Base-by-base conservation (phyloP, 2,797 vertebrate genomes). In the Sus cebifrons region DNA sequence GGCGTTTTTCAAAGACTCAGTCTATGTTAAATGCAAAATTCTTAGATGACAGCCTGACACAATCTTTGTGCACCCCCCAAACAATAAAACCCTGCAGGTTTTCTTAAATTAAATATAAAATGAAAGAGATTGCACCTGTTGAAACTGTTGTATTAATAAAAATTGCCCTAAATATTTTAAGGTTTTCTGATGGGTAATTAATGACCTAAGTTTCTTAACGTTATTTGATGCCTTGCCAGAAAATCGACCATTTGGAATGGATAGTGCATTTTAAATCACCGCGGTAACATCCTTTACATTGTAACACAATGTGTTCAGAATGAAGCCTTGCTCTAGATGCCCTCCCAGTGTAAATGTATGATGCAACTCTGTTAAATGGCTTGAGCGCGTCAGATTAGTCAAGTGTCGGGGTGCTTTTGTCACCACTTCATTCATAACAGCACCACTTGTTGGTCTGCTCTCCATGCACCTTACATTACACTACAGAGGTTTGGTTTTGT, bases 211-310 rank as follows among this genome's bases (percentile, higher is more conserved):
- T 93, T 68, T 94, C 68, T 97, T 82, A n/a, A 36, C 90, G 14
- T 14, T 94, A 10, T 70, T 70, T 58, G 91, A n/a, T 86, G 78
- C 17, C 92, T 94, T 85, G 44, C 58, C 29, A 94, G 54, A 92
- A 94, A 94, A 75, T 97, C 97, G 95, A 65, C 86, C 89, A 93
- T 68, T 90, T 86, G 15, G 81, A 96, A 97, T 96, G 18, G 97
- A 96, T 94, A 96, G 95, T 89, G 29, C n/a, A 97, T 98, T 97
- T 97, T 79, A 85, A 96, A 54, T 70, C 29, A 78, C 15, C 21
- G 86, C 11, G 73, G 95, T 91, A 40, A n/a, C 86, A 78, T 40
- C 49, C 5, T 96, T 93, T 75, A 52, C 87, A 52, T 3, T 81
- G 0, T 67, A 40, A 56, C 23, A 0, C 18, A 89, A 93, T 2